A percentile compares a stretch with the other conserved stretches of the same genome.
phyloP scores from a whole-genome alignment of 2,797 vertebrate species.

The Octomys mimax region DNA sequence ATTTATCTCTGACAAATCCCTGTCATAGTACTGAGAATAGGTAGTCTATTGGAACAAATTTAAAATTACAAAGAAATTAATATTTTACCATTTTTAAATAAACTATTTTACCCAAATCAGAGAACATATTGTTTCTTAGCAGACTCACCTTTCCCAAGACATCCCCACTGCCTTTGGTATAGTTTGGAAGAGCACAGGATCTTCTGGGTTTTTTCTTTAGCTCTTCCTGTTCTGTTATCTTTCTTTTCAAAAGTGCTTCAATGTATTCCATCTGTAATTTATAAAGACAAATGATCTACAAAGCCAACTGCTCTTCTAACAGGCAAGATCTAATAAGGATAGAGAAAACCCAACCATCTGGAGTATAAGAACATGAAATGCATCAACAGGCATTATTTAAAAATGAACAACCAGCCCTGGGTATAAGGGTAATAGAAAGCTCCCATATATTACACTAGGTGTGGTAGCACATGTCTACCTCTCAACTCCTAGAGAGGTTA shows the following conservation, averaged over 20 bases:
- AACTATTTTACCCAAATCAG: conserved; percentile 43
- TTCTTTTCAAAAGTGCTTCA: conserved; percentile 88
- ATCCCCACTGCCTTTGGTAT: conserved; percentile 89
- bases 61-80: background rate
- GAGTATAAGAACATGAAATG: conserved; percentile 42
- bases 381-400: background rate
- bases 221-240: conserved; percentile 83
- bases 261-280: conserved; percentile 89
- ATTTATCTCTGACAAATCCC: conserved; percentile 29
- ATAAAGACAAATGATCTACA: conserved; percentile 73
- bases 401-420: background rate
- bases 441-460: background rate
- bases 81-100: background rate
- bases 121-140: conserved; percentile 1
- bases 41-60: background rate
- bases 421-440: conserved; percentile 5
- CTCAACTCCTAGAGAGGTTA: background rate
- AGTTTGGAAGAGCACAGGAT: conserved; percentile 89
- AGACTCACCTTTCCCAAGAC: conserved; percentile 94
- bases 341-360: conserved; percentile 57
- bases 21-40: background rate
- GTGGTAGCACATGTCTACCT: too few species aligned
- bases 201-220: conserved; percentile 89
- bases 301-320: background rate
- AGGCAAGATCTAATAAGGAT: background rate